These are phyloP conservation scores for Microcebus jonahi DNA, from an alignment of 2,113 vertebrate genomes.

Conservation along the genomic window DNA sequence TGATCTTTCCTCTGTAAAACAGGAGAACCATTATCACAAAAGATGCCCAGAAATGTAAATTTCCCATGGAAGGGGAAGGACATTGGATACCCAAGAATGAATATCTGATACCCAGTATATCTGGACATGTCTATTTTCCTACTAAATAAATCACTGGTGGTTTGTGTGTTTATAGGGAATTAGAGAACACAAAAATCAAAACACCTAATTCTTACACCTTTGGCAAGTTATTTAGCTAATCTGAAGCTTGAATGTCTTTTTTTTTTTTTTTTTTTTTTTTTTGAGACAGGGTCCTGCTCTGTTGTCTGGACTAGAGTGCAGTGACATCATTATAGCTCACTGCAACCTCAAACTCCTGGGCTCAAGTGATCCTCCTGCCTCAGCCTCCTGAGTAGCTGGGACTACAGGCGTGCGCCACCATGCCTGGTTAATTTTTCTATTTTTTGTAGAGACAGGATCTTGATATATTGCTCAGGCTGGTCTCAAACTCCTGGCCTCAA, in stretches of 20 bases:
- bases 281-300: too few species aligned
- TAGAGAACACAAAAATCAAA: slow-evolving; percentile 6
- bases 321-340: too few species aligned
- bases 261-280: background rate
- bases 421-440: too few species aligned
- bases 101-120: background rate
- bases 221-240: background rate
- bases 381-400: too few species aligned
- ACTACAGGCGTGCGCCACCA: too few species aligned
- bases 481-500: too few species aligned
- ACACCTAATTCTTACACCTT: background rate
- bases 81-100: background rate
- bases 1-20: background rate
- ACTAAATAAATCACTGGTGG: background rate
- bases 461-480: too few species aligned
- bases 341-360: too few species aligned
- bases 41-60: background rate
- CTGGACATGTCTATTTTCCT: background rate
- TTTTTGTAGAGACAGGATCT: too few species aligned
- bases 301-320: too few species aligned
- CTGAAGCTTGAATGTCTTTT: background rate
- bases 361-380: too few species aligned
- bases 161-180: background rate
- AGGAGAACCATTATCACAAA: background rate
- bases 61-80: background rate